Percentiles rank a stretch among this genome's conserved stretches.
phyloP scores from a whole-genome alignment of 2,888 invertebrate species.

The Halictus quadricinctus region DNA sequence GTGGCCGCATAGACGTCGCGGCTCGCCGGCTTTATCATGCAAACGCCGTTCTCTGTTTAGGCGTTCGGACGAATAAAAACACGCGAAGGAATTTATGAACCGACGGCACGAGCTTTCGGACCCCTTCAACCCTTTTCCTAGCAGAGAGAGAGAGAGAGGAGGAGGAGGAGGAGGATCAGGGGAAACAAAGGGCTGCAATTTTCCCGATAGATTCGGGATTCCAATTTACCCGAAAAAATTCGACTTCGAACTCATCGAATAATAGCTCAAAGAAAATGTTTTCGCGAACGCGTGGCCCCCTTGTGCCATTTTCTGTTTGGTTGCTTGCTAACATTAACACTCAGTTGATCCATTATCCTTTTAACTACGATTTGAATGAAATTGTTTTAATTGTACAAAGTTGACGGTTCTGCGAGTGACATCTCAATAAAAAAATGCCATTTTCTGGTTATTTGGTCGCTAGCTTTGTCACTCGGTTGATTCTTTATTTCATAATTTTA shows the following conservation, averaged over 20 bases:
- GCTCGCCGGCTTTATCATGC: conserved; percentile 51
- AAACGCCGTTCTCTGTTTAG: conserved; percentile 56
- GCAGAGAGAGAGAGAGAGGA: background rate
- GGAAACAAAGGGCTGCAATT: background rate
- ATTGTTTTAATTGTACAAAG: too few relatives aligned
- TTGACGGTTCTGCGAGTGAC: too few relatives aligned
- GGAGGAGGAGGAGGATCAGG: background rate
- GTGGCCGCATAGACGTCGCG: conserved; percentile 19
- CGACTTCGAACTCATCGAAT: background rate
- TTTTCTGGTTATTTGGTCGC: too few relatives aligned
- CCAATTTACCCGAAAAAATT: conserved; percentile 18
- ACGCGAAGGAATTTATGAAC: conserved; percentile 58
- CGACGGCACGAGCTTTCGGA: conserved; percentile 35
- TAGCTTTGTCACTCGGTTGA: too few relatives aligned
- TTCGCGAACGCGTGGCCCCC: too few relatives aligned
- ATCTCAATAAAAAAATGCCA: too few relatives aligned
- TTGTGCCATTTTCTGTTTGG: too few relatives aligned
- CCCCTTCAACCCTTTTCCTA: background rate
- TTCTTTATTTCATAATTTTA: too few relatives aligned
- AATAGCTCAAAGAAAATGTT: too few relatives aligned
- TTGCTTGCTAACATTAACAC: too few relatives aligned
- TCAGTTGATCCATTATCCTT: too few relatives aligned
- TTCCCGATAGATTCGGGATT: conserved; percentile 9
- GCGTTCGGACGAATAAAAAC: conserved; percentile 54
- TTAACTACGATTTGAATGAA: too few relatives aligned